phyloP scores from a whole-genome alignment of 2,797 vertebrate species.

The Muraenolepis orangiensis region DNA sequence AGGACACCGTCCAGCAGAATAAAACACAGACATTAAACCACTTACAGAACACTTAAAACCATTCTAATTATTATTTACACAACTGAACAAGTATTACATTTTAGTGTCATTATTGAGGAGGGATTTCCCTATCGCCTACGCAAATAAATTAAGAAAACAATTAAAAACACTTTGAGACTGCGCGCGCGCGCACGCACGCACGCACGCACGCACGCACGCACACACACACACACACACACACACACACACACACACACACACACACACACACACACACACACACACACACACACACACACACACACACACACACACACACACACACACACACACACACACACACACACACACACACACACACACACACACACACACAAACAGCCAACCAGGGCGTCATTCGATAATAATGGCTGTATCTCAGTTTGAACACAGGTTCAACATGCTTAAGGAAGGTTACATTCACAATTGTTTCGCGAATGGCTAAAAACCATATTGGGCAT shows the following conservation, averaged over 20 bases:
- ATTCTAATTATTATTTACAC: slow-evolving; percentile 43
- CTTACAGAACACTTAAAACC: slow-evolving; percentile 41
- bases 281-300: slow-evolving; percentile 23
- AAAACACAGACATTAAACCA: slow-evolving; percentile 41
- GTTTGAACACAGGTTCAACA: slow-evolving; percentile 40
- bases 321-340: slow-evolving; percentile 11
- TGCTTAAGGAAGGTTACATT: slow-evolving; percentile 53
- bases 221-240: slow-evolving; percentile 21
- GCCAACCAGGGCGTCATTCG: slow-evolving; percentile 75
- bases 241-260: slow-evolving; percentile 16
- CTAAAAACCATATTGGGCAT: slow-evolving; percentile 24
- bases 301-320: slow-evolving; percentile 18
- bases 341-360: slow-evolving; percentile 11
- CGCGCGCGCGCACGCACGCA: slow-evolving; percentile 13
- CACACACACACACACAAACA: slow-evolving; percentile 23
- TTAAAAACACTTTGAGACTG: not conserved
- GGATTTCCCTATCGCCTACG: slow-evolving; percentile 22
- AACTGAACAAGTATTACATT: slow-evolving; percentile 30
- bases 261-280: slow-evolving; percentile 11
- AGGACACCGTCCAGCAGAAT: slow-evolving; percentile 41
- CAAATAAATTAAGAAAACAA: slow-evolving; percentile 62
- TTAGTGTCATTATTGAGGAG: slow-evolving; percentile 30
- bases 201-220: slow-evolving; percentile 10
- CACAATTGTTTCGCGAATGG: slow-evolving; percentile 58
- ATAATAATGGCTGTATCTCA: slow-evolving; percentile 68